Base-by-base conservation (phyloP, 2,888 invertebrate species). In the Galeopsomyia nigrocyanea region DNA sequence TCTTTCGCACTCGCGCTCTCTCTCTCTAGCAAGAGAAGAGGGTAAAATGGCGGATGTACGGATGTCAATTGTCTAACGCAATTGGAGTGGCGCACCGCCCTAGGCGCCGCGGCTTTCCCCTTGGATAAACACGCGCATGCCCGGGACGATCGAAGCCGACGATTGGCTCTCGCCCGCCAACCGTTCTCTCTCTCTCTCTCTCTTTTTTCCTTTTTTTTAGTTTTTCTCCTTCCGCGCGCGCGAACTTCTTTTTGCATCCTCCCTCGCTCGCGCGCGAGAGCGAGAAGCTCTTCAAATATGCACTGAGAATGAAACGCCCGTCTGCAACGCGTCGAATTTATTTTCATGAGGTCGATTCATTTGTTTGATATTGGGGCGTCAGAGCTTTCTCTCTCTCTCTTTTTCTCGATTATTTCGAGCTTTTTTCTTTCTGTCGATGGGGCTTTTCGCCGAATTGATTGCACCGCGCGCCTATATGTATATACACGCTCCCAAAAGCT, bases 51-150 rank as follows among this genome's bases (percentile, higher is more conserved):
- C 72, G 69, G 72, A 75, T 65, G 58, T 31, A 61, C 73, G 71
- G 73, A 69, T 75, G 71, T 71, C 73, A 74, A 75, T 75, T 73
- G 75, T 74, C 73, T 73, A 72, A 75, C 70, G 73, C 70, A 75
- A 70, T 72, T 68, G 74, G 71, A 74, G 69, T 71, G 65, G 68
- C 71, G 68, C 74, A 66, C 62, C 71, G 72, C 75, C 69, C 66
- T 68, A 71, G 72, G 68, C 69, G 55, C 58, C 73, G 57, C 65
- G 65, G 68, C 64, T 69, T 75, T 72, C 65, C 75, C 69, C 75
- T 72, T 66, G 71, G 72, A 75, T 75, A 72, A 69, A 75, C 72
- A 72, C 68, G 73, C 75, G 75, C 75, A 74, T 74, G 73, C 75
- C 68, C 75, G 39, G 39, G 71, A 73, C 51, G 66, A 70, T 73